phyloP scores from a whole-genome alignment of 2,797 vertebrate species.

The Centropyge bicolor region DNA sequence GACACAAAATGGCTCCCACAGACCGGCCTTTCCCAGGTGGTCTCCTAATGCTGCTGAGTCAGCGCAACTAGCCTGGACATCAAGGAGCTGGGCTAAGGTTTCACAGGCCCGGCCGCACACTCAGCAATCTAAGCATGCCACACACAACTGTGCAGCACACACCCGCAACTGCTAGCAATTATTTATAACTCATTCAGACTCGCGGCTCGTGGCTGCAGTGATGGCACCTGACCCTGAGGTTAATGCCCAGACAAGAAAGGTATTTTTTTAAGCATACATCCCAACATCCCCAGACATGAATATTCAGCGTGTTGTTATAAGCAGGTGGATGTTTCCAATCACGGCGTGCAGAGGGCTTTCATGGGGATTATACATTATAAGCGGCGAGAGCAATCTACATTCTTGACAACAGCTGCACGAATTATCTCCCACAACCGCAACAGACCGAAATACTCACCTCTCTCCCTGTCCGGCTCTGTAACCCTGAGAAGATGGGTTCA shows the following conservation, averaged over 20 bases:
- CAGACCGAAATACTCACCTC: slow-evolving; percentile 48
- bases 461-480: slow-evolving; percentile 34
- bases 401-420: slow-evolving; percentile 65
- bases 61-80: slow-evolving; percentile 68
- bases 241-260: slow-evolving; percentile 56
- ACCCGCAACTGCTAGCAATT: slow-evolving; percentile 80
- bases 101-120: slow-evolving; percentile 68
- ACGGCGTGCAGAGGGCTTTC: slow-evolving; percentile 25
- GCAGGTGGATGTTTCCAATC: slow-evolving; percentile 56
- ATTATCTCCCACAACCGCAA: slow-evolving; percentile 49
- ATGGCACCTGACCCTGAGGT: slow-evolving; percentile 74
- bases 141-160: slow-evolving; percentile 59
- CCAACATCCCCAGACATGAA: slow-evolving; percentile 56
- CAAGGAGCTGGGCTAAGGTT: slow-evolving; percentile 67
- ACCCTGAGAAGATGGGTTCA: slow-evolving; percentile 59
- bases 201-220: slow-evolving; percentile 61
- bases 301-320: slow-evolving; percentile 55
- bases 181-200: slow-evolving; percentile 73
- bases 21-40: slow-evolving; percentile 77
- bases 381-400: slow-evolving; percentile 38
- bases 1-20: slow-evolving; percentile 63
- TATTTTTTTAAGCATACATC: slow-evolving; percentile 30
- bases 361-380: slow-evolving; percentile 34
- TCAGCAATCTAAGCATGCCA: slow-evolving; percentile 74
- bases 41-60: slow-evolving; percentile 74